These are phyloP conservation scores for Cataglyphis rosenhaueri DNA, from an alignment of 2,888 invertebrate species.

Conservation along the genomic window DNA sequence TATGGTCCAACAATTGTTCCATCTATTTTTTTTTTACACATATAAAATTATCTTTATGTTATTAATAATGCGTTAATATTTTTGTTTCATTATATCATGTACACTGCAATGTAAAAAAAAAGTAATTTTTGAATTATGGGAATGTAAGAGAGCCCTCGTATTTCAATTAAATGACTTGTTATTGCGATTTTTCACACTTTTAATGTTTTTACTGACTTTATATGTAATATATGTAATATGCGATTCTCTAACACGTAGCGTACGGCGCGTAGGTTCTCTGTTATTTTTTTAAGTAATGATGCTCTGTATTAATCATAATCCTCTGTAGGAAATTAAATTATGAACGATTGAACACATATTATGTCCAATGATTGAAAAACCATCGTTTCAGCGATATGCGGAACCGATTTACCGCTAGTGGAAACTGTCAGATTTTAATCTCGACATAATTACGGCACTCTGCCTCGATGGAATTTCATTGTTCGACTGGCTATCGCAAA, in stretches of 20 bases:
- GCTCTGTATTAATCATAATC: slow-evolving; percentile 21
- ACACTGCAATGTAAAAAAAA: not conserved
- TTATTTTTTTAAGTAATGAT: slow-evolving; percentile 12
- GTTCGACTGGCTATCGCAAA: slow-evolving; percentile 63
- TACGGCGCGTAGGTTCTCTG: not conserved
- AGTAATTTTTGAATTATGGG: not conserved
- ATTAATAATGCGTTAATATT: slow-evolving; percentile 3
- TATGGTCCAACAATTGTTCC: not conserved
- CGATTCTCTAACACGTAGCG: slow-evolving; percentile 9
- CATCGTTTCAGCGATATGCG: slow-evolving; percentile 11
- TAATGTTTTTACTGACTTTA: slow-evolving; percentile 13
- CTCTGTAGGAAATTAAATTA: slow-evolving; percentile 39
- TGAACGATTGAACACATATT: slow-evolving; percentile 2
- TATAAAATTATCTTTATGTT: slow-evolving; percentile 1
- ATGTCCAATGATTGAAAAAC: slow-evolving; percentile 20
- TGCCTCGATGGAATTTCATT: slow-evolving; percentile 58
- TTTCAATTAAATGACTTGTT: slow-evolving; percentile 24
- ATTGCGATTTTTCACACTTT: not conserved
- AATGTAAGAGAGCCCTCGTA: not conserved
- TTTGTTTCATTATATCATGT: slow-evolving; percentile 7
- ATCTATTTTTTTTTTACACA: not conserved
- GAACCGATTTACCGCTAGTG: slow-evolving; percentile 35
- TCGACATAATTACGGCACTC: slow-evolving; percentile 47
- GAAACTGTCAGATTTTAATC: slow-evolving; percentile 43
- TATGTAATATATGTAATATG: not conserved